Base-by-base conservation (phyloP, 1,140 invertebrate species). In the Colletes gigas region DNA sequence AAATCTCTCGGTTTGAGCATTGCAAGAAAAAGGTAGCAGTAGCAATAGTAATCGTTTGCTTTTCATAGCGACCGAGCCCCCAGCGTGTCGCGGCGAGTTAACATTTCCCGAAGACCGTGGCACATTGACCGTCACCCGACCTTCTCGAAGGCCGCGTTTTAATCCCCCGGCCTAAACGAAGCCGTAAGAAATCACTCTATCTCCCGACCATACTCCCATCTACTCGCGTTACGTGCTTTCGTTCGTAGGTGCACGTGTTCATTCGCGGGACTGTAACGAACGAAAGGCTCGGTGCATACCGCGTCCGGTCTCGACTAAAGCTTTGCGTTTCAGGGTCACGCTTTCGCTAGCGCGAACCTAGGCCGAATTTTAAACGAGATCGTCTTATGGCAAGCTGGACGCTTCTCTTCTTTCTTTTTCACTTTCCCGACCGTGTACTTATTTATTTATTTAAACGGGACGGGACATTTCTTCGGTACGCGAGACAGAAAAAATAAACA, bases 111-210 rank as follows among this genome's bases (percentile, higher is more conserved):
- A 83, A 86, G 84, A 71, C 86, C 86, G 62, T 87, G 86, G 85
- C 85, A 83, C 75, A 79, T 77, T 90, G 83, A 86, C 88, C 88
- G 86, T 90, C 87, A 88, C 87, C 85, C 55, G 85, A 90, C 88
- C 89, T 88, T 88, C 80, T 17, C 62, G 77, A 83, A 88, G 88
- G 85, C 81, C 87, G 80, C 66, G 82, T 69, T 81, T 77, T 88
- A 89, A 89, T 87, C 85, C 75, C 50, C 55, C 57, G 39, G 78
- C 83, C 87, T 87, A 86, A 88, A 88, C 83, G 88, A 89, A 89
- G 88, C 88, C 88, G 71, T 82, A 89, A 82, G 70, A 80, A 80
- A 21, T 83, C 81, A 41, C 55, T 14, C 21, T 59, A 30, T 63
- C 77, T 68, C 19, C 47, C 50, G 55, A 4, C 1, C 8, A 55